Conservation (phyloP, 2,797 vertebrate species). For the Enteromius thamalakanensis region DNA sequence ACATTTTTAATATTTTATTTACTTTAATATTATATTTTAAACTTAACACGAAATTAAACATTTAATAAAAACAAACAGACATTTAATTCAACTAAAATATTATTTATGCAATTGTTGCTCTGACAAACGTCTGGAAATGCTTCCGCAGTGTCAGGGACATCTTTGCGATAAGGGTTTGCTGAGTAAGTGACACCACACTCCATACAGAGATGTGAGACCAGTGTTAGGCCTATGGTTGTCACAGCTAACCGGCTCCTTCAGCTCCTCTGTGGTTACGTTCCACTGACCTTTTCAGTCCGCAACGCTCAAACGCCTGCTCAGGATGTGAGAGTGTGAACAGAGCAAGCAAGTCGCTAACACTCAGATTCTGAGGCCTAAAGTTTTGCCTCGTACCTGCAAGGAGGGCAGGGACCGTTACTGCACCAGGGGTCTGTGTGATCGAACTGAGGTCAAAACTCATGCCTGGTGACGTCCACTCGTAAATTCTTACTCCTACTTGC, state of each 20-base stretch:
- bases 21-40: neutral
- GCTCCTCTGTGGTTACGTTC: constrained; percentile 57
- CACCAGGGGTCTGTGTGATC: neutral
- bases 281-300: constrained; percentile 62
- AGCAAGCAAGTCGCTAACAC: constrained; percentile 46
- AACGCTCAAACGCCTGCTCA: constrained; percentile 54
- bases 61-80: neutral
- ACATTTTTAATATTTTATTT: neutral
- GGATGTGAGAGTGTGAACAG: constrained; percentile 62
- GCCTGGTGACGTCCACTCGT: neutral
- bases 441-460: neutral
- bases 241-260: constrained; percentile 18
- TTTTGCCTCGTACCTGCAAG: neutral
- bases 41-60: neutral
- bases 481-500: constrained; percentile 7
- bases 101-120: neutral
- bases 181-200: constrained; percentile 32
- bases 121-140: neutral
- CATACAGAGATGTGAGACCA: constrained; percentile 19
- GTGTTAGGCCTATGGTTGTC: neutral
- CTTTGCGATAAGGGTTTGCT: neutral
- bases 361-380: constrained; percentile 46
- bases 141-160: neutral
- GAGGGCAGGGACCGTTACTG: neutral
- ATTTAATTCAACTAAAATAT: neutral